Conservation (phyloP, 2,113 vertebrate genomes). For the Psephotus haematonotus region DNA sequence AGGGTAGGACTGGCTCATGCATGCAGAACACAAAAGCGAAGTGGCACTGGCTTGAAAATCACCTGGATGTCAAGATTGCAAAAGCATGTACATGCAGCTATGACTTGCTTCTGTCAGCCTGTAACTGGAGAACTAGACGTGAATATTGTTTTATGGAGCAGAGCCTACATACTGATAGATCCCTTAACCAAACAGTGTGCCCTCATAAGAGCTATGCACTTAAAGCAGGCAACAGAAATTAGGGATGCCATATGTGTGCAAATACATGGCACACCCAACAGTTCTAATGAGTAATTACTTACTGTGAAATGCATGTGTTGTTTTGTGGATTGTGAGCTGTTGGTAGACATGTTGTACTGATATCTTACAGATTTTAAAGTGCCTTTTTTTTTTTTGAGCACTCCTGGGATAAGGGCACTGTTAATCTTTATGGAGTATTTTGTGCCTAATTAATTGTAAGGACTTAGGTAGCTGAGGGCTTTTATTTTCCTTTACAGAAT, state of each 20-base stretch:
- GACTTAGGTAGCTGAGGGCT: slow-evolving; percentile 1
- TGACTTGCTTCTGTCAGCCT: background rate
- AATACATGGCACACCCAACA: background rate
- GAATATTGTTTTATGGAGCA: background rate
- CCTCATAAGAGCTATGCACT: background rate
- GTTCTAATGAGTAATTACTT: background rate
- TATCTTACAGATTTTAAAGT: background rate
- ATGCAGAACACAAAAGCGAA: background rate
- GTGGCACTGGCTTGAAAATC: background rate
- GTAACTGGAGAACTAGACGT: background rate
- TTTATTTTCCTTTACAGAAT: slow-evolving; percentile 34
- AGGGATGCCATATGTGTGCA: background rate
- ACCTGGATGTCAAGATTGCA: background rate
- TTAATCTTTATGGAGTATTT: slow-evolving; percentile 16
- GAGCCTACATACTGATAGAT: background rate
- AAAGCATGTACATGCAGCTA: background rate
- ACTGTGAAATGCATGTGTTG: background rate
- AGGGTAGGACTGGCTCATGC: background rate
- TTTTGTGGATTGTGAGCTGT: background rate
- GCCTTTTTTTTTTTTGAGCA: background rate
- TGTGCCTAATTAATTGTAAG: slow-evolving; percentile 28
- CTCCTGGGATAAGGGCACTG: background rate
- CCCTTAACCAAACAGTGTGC: background rate
- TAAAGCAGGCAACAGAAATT: background rate
- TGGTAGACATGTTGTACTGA: background rate